These are phyloP conservation scores for Tetramorium alpestre DNA, from an alignment of 1,140 invertebrate species.

Conservation along the genomic window DNA sequence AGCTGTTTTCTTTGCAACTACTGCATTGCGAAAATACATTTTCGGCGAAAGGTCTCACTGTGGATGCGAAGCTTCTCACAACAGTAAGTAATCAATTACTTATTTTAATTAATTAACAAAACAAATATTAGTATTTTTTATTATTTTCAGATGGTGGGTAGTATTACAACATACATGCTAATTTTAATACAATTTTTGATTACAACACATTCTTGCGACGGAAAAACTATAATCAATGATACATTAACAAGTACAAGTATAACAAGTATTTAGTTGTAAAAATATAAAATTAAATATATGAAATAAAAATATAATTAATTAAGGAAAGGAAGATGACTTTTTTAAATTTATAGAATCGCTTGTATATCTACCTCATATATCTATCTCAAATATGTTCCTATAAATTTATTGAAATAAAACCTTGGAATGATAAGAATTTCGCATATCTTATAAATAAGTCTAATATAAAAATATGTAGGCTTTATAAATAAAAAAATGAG, in stretches of 20 bases:
- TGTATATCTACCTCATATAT: too few relatives aligned
- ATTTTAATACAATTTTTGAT: conserved; percentile 75
- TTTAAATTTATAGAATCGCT: too few relatives aligned
- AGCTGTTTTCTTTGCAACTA: conserved; percentile 76
- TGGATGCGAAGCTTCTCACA: conserved; percentile 69
- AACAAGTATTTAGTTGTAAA: background rate
- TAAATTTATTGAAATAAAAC: too few relatives aligned
- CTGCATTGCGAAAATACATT: conserved; percentile 74
- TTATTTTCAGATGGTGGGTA: conserved; percentile 69
- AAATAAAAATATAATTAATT: background rate
- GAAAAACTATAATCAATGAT: background rate
- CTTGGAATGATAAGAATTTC: background rate
- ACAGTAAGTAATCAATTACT: conserved; percentile 54
- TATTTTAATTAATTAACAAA: background rate
- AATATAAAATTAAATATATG: background rate
- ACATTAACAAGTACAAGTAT: background rate
- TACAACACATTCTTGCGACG: background rate
- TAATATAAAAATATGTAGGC: background rate
- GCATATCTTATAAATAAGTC: background rate
- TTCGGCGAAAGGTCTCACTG: conserved; percentile 66
- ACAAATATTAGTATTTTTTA: background rate
- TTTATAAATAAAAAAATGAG: background rate
- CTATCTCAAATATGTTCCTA: too few relatives aligned
- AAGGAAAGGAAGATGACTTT: too few relatives aligned
- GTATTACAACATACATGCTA: conserved; percentile 72